Base-by-base conservation (phyloP, 1,140 invertebrate species). In the Platyscapa corneri region DNA sequence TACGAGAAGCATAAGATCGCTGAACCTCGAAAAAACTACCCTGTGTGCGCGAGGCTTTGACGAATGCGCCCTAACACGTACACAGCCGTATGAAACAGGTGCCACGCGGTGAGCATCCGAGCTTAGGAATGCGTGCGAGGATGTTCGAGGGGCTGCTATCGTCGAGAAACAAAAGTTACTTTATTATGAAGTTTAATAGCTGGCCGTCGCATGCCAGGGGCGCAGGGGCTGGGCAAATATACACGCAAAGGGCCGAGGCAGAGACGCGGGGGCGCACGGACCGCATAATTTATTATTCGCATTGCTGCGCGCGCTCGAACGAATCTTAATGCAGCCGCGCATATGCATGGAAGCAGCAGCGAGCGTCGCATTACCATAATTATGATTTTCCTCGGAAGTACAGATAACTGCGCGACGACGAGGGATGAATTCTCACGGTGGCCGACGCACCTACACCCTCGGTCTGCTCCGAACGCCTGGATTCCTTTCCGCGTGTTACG, bases 371-470 rank as follows among this genome's bases (percentile, higher is more conserved):
- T 89, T 88, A 88, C 75, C 87, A 87, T 88, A 89, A 89, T 89
- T 88, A 88, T 88, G 82, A 89, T 89, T 88, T 88, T 88, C 84
- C 82, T 87, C 49, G 64, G 72, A 65, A 78, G 85, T 32, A 60
- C 32, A 87, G 83, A 88, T 88, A 88, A 88, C 84, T 87, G 86
- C 56, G 64, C 81, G 76, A 67, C 81, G 74, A 76, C 64, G 83
- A 60, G 65, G 87, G 87, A 72, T 84, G 88, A 88, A 88, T 89
- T 88, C 77, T 81, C 53, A 12, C 8, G 32, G 46, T 27, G 74
- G 72, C 42, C 49, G 2, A 53, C 6, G 18, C 10, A 53, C 49
- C 18, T 53, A 2, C 18, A 18, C n/a, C 64, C 27, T 53, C 16
- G 8, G 49, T 53, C 12, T 53, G 18, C 49, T 65, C n/a, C 64